Conservation (phyloP, 2,888 invertebrate species). For the Zootermopsis nevadensis region DNA sequence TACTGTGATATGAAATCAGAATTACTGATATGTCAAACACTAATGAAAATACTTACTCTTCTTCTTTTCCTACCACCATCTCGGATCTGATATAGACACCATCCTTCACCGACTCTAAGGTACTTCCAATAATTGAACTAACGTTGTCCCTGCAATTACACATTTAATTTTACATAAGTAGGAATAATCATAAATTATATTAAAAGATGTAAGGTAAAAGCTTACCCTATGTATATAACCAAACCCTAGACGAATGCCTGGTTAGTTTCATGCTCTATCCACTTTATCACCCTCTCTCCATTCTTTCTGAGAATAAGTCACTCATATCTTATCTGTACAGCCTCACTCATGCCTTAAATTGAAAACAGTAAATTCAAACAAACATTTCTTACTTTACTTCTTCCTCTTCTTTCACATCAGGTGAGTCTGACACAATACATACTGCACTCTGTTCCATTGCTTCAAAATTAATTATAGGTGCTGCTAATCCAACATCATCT, state of each 20-base stretch:
- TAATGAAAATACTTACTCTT: not conserved
- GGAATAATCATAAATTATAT: too few relatives aligned
- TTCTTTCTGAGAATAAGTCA: too few relatives aligned
- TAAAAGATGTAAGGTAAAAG: too few relatives aligned
- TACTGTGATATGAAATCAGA: too few relatives aligned
- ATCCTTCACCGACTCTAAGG: slow-evolving; percentile 23
- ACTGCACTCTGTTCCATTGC: not conserved
- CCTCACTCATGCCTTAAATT: too few relatives aligned
- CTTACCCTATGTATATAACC: too few relatives aligned
- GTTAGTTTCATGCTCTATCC: too few relatives aligned
- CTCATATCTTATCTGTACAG: too few relatives aligned
- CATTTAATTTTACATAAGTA: too few relatives aligned
- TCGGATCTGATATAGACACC: not conserved
- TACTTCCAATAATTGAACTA: slow-evolving; percentile 16
- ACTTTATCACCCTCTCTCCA: too few relatives aligned
- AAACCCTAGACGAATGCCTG: too few relatives aligned
- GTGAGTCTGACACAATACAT: not conserved
- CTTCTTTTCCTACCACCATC: not conserved
- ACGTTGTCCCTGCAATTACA: slow-evolving; percentile 18
- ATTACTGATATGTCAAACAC: not conserved
- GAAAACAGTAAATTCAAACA: not conserved
- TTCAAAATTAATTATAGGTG: not conserved
- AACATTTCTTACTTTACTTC: not conserved
- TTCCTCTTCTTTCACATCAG: not conserved
- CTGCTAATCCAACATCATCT: not conserved